phyloP scores from a whole-genome alignment of 2,888 invertebrate genomes.

The Seira sanloemensis region DNA sequence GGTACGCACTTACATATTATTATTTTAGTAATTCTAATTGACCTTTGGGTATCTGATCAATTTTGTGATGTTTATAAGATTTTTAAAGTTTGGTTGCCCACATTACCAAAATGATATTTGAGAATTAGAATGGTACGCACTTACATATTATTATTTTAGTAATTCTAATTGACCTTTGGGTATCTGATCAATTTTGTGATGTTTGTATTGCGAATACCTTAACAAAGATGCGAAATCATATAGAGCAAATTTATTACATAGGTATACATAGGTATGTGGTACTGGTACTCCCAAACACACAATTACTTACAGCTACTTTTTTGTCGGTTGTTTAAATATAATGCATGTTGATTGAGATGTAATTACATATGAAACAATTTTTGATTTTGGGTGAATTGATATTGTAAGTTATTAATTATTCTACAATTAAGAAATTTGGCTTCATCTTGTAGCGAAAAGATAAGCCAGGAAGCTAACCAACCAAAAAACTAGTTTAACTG shows the following conservation, averaged over 20 bases:
- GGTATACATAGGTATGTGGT: too few relatives aligned
- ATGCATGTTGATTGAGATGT: neutral
- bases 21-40: neutral
- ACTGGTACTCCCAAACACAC: too few relatives aligned
- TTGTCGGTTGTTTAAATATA: too few relatives aligned
- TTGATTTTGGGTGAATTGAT: neutral
- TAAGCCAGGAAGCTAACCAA: slow-evolving; percentile 65
- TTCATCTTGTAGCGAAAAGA: slow-evolving; percentile 46
- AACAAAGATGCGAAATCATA: too few relatives aligned
- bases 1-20: slow-evolving; percentile 5
- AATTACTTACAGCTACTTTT: too few relatives aligned
- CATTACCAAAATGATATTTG: slow-evolving; percentile 49
- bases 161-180: neutral
- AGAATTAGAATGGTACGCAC: neutral
- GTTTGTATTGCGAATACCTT: too few relatives aligned
- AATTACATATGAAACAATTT: neutral
- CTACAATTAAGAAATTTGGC: slow-evolving; percentile 13
- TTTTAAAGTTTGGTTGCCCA: slow-evolving; percentile 7
- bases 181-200: slow-evolving; percentile 9
- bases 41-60: neutral
- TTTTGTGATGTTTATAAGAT: slow-evolving; percentile 13
- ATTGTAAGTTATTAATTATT: neutral
- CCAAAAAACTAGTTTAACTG: slow-evolving; percentile 62
- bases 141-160: slow-evolving; percentile 7
- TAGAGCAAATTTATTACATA: too few relatives aligned